phyloP scores from a whole-genome alignment of 2,888 invertebrate genomes.

The Pecten maximus region DNA sequence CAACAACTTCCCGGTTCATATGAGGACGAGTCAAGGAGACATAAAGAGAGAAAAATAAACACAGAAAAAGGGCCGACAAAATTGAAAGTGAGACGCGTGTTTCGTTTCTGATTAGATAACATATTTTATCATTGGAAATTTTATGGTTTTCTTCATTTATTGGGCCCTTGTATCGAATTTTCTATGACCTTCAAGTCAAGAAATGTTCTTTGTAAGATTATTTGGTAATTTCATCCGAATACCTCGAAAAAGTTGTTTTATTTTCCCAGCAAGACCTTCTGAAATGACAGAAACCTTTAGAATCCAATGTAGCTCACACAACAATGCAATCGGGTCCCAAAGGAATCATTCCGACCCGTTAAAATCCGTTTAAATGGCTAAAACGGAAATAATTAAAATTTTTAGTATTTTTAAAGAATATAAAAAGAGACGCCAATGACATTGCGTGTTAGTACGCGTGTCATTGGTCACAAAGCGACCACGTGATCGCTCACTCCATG shows the following conservation, averaged over 20 bases:
- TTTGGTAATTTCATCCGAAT: no score
- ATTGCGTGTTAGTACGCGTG: neutral
- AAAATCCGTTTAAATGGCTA: neutral
- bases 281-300: neutral
- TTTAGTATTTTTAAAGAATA: neutral
- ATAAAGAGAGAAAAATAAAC: no score
- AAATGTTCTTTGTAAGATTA: no score
- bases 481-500: neutral
- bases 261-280: neutral
- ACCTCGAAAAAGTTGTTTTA: neutral
- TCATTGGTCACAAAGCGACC: neutral
- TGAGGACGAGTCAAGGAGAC: no score
- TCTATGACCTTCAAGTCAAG: no score
- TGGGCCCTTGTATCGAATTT: no score
- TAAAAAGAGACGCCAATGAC: neutral
- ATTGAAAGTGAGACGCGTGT: no score
- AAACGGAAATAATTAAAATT: conserved; percentile 21
- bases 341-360: neutral
- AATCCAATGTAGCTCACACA: neutral
- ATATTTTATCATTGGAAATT: no score
- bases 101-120: no score
- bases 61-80: no score
- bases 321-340: neutral
- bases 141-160: no score
- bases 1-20: no score